Evolutionary conservation across 92 coral and sea anemone species (phyloP).

Genomic region (Siderastrea siderea): DNA sequence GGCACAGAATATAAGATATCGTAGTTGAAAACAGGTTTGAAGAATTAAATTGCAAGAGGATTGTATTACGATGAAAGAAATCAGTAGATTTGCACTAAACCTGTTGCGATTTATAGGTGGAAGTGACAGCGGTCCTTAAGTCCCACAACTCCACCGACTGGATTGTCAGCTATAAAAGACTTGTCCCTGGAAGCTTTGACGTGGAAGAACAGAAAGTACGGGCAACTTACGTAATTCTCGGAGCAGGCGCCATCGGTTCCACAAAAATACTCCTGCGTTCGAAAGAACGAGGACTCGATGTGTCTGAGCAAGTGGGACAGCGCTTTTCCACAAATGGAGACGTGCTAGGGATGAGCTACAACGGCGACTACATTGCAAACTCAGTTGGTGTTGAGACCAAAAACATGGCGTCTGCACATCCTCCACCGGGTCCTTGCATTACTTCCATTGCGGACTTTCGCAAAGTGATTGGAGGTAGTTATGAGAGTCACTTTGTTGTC

Average conservation of each 20-base stretch:
- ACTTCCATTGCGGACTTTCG: slow-evolving; percentile 64
- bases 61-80: no score
- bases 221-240: slow-evolving; percentile 63
- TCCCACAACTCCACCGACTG: slow-evolving; percentile 49
- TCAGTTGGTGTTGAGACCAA: slow-evolving; percentile 51
- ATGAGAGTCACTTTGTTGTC: slow-evolving; percentile 33
- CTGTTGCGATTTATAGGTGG: slow-evolving; percentile 24
- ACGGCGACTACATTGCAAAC: slow-evolving; percentile 50
- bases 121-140: slow-evolving; percentile 46
- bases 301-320: slow-evolving; percentile 48
- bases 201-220: slow-evolving; percentile 45
- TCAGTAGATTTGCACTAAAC: not conserved
- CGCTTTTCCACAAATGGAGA: slow-evolving; percentile 73
- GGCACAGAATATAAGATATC: no score
- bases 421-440: slow-evolving; percentile 68
- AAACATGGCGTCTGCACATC: not conserved
- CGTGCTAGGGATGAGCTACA: slow-evolving; percentile 55
- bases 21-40: no score
- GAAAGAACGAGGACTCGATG: slow-evolving; percentile 60
- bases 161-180: slow-evolving; percentile 61
- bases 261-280: slow-evolving; percentile 75
- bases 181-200: slow-evolving; percentile 30
- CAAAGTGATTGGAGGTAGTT: not conserved
- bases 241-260: slow-evolving; percentile 71
- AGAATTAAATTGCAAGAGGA: no score